These are phyloP conservation scores for Thalassophryne amazonica DNA, from an alignment of 2,797 vertebrate genomes.

Conservation along the genomic window DNA sequence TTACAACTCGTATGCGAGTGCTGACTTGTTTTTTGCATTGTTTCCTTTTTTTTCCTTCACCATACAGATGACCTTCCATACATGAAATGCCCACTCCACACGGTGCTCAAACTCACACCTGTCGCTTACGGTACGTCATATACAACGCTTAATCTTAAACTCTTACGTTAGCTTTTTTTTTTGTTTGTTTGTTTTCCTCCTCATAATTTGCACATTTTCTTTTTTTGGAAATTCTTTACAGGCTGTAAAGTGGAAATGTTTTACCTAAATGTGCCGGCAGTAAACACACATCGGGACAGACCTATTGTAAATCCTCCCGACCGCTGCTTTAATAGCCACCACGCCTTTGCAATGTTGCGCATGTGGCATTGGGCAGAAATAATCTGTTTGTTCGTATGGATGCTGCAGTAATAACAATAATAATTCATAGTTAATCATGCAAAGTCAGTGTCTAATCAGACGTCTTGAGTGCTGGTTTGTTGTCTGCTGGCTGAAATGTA, in stretches of 20 bases:
- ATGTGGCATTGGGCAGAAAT: slow-evolving; percentile 1
- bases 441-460: background rate
- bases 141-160: background rate
- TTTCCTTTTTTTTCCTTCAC: background rate
- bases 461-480: slow-evolving; percentile 22
- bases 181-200: no score
- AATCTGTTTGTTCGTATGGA: no score
- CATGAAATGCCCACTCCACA: slow-evolving; percentile 93
- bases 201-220: background rate
- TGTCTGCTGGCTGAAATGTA: slow-evolving; percentile 20
- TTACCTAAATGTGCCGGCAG: slow-evolving; percentile 89
- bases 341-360: background rate
- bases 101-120: slow-evolving; percentile 90
- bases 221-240: slow-evolving; percentile 57
- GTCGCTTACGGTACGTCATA: slow-evolving; percentile 89
- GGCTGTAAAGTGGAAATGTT: slow-evolving; percentile 96
- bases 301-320: slow-evolving; percentile 82
- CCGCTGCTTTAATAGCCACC: background rate
- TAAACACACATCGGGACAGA: slow-evolving; percentile 92
- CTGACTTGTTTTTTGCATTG: no score
- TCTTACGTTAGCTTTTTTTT: no score
- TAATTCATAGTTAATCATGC: background rate
- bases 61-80: slow-evolving; percentile 90
- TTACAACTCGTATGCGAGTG: background rate
- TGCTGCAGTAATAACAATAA: no score